Evolutionary conservation across 2,797 vertebrate species (phyloP).

Genomic region (Clarias laeviceps): DNA sequence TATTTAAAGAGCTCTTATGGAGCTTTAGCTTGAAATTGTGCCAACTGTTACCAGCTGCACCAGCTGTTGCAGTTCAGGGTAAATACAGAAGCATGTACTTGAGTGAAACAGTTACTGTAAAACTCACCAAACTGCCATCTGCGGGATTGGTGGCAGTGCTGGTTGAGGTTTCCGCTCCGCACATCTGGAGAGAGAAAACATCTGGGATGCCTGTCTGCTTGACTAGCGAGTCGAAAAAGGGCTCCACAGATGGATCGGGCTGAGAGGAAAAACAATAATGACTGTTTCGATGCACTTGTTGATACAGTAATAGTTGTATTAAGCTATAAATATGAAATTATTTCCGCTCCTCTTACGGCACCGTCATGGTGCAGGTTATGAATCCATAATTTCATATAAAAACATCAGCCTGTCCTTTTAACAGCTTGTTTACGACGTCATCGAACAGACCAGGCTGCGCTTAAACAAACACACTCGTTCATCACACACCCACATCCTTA

Average conservation of each 20-base stretch:
- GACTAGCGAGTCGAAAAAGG: slow-evolving; percentile 93
- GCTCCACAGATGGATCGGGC: slow-evolving; percentile 91
- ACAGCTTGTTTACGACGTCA: neutral
- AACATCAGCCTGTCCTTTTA: neutral
- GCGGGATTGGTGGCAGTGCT: slow-evolving; percentile 73
- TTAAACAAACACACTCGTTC: slow-evolving; percentile 20
- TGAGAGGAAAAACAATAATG: slow-evolving; percentile 60
- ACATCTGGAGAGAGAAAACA: slow-evolving; percentile 98
- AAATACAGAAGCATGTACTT: neutral
- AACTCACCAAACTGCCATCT: slow-evolving; percentile 92
- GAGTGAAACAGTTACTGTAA: slow-evolving; percentile 21
- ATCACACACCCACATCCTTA: neutral
- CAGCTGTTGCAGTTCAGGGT: slow-evolving; percentile 1
- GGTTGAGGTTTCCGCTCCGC: slow-evolving; percentile 84
- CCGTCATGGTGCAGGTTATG: neutral
- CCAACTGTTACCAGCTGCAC: neutral
- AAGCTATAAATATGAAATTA: neutral
- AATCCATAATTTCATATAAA: neutral
- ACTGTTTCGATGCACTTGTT: neutral
- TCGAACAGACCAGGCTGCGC: neutral
- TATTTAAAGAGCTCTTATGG: neutral
- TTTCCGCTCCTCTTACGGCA: neutral
- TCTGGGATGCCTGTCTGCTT: slow-evolving; percentile 84
- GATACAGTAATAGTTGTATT: neutral
- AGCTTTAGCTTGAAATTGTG: neutral